Base-by-base conservation (phyloP, 1,140 invertebrate species). In the Colletes gigas region DNA sequence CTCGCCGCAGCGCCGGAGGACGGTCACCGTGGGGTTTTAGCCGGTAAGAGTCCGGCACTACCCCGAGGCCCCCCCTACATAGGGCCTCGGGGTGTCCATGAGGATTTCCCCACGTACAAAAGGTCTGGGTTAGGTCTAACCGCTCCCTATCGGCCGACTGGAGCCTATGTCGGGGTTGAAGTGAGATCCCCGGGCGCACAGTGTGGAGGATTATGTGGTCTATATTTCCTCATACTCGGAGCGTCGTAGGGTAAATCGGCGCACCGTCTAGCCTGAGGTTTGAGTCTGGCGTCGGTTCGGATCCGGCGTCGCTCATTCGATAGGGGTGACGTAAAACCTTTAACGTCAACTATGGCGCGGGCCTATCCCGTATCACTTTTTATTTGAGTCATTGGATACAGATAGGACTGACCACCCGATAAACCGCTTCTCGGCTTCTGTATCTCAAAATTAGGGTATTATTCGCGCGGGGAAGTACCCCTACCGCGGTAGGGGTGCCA, bases 351-450 rank as follows among this genome's bases (percentile, higher is more conserved):
- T 47, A 54, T 54, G 60, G 39, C 19, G 60, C 60, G 21, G 21
- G 60, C 60, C 60, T 63, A 39, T 63, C 60, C 60, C 60, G 55
- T 57, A 17, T n/a, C 15, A 17, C n/a, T 47, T n/a, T n/a, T 57
- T 57, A 1, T 5, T 57, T n/a, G 15, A 57, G 14, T 57, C 55
- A 57, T 6, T 57, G 3, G 17, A 6, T 4, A 6, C 7, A 1
- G 15, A 57, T 57, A n/a, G 55, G 55, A 8, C 8, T 47, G 44
- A 47, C 8, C 44, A 8, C 44, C 44, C 8, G 44, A 57, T 17
- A 57, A 57, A 17, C 15, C 55, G 55, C 0, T n/a, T 57, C 55
- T 57, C 55, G 55, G 17, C 15, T 57, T 57, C 55, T 14, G 17
- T 17, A 6, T 57, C 15, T 4, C 3, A n/a, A n/a, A 57, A 57